A percentile compares a stretch with the other conserved stretches of the same genome.
Evolutionary conservation across 2,797 vertebrate genomes (phyloP).

Genomic region (Sebastes diploproa): DNA sequence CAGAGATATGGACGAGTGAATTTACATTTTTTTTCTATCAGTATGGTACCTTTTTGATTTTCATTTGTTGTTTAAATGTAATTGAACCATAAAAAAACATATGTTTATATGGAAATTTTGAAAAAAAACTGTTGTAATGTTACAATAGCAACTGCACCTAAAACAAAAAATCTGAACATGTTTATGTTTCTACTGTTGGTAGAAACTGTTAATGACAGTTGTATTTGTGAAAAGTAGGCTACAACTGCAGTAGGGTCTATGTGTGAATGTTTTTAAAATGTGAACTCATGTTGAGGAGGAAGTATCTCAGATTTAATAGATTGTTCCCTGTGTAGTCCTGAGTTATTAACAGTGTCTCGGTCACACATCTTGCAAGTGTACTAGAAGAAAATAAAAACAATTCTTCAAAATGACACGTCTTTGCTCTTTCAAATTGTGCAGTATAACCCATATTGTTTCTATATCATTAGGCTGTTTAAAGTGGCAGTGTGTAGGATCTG

Average conservation of each 20-base stretch:
- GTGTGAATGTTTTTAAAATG: slow-evolving; percentile 51
- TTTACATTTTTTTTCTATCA: neutral
- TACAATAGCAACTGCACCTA: neutral
- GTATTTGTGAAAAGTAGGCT: slow-evolving; percentile 38
- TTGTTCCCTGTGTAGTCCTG: slow-evolving; percentile 29
- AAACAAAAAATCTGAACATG: slow-evolving; percentile 19
- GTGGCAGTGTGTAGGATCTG: no score
- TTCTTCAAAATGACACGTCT: slow-evolving; percentile 14
- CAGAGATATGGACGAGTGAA: neutral
- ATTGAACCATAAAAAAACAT: neutral
- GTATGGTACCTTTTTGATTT: neutral
- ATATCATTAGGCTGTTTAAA: neutral
- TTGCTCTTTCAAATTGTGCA: neutral
- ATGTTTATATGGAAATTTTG: neutral
- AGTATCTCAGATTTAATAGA: slow-evolving; percentile 19
- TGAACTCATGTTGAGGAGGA: slow-evolving; percentile 21
- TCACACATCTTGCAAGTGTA: slow-evolving; percentile 56
- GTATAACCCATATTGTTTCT: neutral
- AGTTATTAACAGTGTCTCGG: slow-evolving; percentile 43
- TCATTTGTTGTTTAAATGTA: slow-evolving; percentile 10
- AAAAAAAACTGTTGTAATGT: neutral
- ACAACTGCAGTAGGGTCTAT: slow-evolving; percentile 19
- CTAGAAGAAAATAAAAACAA: slow-evolving; percentile 57
- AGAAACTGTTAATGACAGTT: slow-evolving; percentile 16
- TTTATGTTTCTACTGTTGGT: slow-evolving; percentile 46